These are phyloP conservation scores for Speoplatyrhinus poulsoni DNA, from an alignment of 2,113 vertebrate genomes.

Conservation along the genomic window DNA sequence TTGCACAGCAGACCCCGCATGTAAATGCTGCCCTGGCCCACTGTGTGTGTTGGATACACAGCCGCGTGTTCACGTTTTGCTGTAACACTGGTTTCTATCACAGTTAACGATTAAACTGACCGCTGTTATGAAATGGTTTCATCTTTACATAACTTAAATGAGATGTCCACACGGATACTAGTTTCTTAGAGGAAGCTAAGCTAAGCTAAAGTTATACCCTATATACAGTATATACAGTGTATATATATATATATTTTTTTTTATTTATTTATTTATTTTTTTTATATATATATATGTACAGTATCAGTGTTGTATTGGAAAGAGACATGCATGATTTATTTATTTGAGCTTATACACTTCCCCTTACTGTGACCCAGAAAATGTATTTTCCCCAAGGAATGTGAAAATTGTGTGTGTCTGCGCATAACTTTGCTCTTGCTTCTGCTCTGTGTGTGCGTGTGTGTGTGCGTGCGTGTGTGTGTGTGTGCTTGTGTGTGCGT, in stretches of 20 bases:
- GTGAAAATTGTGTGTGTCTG: conserved; percentile 53
- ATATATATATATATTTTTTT: conserved; percentile 16
- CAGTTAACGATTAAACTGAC: background rate
- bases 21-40: too few species aligned
- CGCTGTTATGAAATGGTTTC: conserved; percentile 22
- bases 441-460: background rate
- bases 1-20: too few species aligned
- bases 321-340: conserved; percentile 46
- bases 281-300: conserved; percentile 17
- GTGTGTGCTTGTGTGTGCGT: background rate
- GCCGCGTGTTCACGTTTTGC: too few species aligned
- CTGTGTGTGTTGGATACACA: too few species aligned
- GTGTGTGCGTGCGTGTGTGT: conserved; percentile 13
- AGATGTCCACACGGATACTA: conserved; percentile 6
- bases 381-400: conserved; percentile 41
- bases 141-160: background rate
- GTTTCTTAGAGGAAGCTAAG: conserved; percentile 3
- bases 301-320: conserved; percentile 21
- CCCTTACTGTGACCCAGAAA: conserved; percentile 53
- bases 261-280: too few species aligned
- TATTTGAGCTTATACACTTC: conserved; percentile 23
- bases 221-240: background rate
- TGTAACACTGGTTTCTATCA: too few species aligned
- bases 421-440: conserved; percentile 21
- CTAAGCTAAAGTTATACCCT: background rate